phyloP scores from a whole-genome alignment of 2,797 vertebrate species.

The Alauda arvensis region DNA sequence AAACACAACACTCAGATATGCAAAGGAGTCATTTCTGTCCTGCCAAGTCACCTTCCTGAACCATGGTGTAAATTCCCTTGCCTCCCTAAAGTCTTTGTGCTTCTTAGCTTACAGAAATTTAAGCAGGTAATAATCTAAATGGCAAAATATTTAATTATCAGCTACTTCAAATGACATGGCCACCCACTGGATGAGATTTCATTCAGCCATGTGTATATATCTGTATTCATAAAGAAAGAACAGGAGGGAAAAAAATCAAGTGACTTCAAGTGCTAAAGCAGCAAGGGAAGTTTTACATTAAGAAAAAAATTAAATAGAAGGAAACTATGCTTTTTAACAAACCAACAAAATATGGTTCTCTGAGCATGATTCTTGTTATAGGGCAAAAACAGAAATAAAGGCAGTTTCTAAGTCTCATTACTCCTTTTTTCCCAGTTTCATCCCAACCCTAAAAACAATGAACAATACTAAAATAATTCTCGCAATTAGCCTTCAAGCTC shows the following conservation, averaged over 20 bases:
- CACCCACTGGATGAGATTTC: background rate
- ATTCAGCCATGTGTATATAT: background rate
- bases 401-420: background rate
- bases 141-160: slow-evolving; percentile 23
- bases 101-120: slow-evolving; percentile 1
- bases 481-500: background rate
- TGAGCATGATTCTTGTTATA: background rate
- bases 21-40: background rate
- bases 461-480: background rate
- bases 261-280: background rate
- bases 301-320: background rate
- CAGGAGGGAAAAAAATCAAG: background rate
- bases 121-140: slow-evolving; percentile 21
- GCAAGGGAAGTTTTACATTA: background rate
- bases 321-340: background rate
- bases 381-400: background rate
- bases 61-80: background rate
- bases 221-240: background rate
- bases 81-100: background rate
- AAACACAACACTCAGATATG: slow-evolving; percentile 1
- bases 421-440: background rate
- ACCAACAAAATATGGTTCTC: background rate
- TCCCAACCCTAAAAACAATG: background rate
- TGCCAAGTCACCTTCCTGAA: slow-evolving; percentile 8
- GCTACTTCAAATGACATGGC: background rate